Percentiles rank a stretch among this genome's conserved stretches.
phyloP scores from a whole-genome alignment of 2,797 vertebrate genomes.

The Gymnothorax reevesii region DNA sequence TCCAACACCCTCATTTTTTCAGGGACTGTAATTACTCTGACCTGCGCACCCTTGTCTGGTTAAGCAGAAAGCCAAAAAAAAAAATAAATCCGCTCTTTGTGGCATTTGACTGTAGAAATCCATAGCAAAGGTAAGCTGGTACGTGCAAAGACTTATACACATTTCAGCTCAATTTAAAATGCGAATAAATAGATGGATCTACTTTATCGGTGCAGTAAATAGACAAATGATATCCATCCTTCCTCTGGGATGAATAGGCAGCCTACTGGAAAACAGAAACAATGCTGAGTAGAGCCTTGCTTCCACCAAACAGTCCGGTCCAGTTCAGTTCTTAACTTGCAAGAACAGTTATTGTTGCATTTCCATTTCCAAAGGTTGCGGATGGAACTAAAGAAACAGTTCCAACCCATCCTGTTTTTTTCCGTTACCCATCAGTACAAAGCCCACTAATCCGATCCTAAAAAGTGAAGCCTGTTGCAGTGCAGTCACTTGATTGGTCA shows the following conservation, averaged over 20 bases:
- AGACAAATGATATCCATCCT: neutral
- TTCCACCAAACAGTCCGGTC: too few species aligned
- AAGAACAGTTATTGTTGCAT: too few species aligned
- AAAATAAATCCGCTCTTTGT: neutral
- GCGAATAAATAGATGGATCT: neutral
- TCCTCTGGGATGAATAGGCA: neutral
- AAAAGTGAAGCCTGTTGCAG: too few species aligned
- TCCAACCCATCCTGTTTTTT: too few species aligned
- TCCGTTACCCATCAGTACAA: too few species aligned
- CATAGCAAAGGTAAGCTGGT: neutral
- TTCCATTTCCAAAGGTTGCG: too few species aligned
- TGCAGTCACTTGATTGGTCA: too few species aligned
- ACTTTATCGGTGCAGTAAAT: neutral
- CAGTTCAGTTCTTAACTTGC: too few species aligned
- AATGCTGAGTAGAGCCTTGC: too few species aligned
- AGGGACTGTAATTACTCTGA: neutral
- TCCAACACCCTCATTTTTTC: slow-evolving; percentile 29
- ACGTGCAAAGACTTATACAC: neutral
- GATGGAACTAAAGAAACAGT: too few species aligned
- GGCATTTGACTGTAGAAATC: neutral
- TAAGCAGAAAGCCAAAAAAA: neutral
- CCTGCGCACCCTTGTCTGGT: slow-evolving; percentile 4
- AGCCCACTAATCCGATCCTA: too few species aligned
- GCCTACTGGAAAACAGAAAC: neutral
- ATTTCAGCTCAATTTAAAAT: neutral